A percentile compares a stretch with the other conserved stretches of the same genome.
These are phyloP conservation scores for Falco peregrinus DNA, from an alignment of 2,797 vertebrate genomes.

Conservation along the genomic window DNA sequence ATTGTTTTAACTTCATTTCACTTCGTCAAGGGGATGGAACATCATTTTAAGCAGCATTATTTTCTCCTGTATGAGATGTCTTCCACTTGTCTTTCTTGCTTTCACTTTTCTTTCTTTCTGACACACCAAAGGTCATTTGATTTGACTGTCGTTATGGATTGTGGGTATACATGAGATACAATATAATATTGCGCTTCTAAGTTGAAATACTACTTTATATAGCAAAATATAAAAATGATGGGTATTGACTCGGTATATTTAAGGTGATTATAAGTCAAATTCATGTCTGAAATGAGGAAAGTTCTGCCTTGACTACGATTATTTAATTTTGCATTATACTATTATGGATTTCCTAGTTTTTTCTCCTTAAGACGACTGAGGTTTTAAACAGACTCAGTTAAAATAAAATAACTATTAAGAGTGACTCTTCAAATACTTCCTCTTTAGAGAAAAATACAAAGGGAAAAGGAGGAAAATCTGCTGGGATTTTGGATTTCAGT, in stretches of 20 bases:
- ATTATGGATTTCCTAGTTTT: neutral
- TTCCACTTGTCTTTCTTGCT: neutral
- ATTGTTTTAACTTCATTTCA: neutral
- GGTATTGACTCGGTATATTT: rapidly evolving
- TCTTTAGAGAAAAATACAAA: neutral
- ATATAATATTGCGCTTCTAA: neutral
- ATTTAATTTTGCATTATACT: neutral
- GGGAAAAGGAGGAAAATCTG: neutral
- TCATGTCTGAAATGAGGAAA: neutral
- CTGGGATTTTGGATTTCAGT: neutral
- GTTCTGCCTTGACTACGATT: neutral
- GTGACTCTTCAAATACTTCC: neutral
- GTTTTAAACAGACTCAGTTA: neutral
- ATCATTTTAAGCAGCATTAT: neutral
- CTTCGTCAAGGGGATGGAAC: neutral
- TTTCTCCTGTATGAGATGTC: neutral
- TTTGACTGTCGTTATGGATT: rapidly evolving
- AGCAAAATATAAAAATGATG: neutral
- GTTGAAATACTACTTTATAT: neutral
- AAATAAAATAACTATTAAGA: neutral
- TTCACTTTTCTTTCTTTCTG: neutral
- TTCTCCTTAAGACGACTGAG: neutral
- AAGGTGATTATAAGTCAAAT: neutral
- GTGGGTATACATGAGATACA: neutral
- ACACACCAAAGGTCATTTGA: neutral